Evolutionary conservation across 1,140 invertebrate species (phyloP).

Genomic region (Zaprionus ghesquierei): DNA sequence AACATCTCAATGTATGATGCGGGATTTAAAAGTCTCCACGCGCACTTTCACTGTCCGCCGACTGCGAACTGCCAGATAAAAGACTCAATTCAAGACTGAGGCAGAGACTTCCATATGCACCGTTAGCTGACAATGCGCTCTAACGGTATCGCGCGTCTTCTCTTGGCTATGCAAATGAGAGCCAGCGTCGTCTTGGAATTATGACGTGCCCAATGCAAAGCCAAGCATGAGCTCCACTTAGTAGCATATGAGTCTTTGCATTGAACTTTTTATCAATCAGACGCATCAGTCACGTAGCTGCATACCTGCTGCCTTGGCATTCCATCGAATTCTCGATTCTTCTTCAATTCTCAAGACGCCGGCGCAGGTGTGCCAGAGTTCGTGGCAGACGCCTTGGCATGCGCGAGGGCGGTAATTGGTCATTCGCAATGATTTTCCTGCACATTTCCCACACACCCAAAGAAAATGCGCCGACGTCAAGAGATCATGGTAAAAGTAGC

Average conservation of each 20-base stretch:
- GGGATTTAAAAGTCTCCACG: conserved; percentile 15
- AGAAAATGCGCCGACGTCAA: conserved; percentile 34
- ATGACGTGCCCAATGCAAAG: conserved; percentile 56
- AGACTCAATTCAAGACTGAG: neutral
- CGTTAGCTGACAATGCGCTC: conserved; percentile 46
- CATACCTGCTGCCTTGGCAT: conserved; percentile 33
- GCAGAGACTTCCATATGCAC: conserved; percentile 2
- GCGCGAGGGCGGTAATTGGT: conserved; percentile 30
- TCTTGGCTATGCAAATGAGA: conserved; percentile 29
- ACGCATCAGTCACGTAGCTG: conserved; percentile 64
- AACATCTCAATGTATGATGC: conserved; percentile 57
- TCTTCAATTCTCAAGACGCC: neutral
- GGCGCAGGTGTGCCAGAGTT: conserved; percentile 22
- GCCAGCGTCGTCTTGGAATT: conserved; percentile 24
- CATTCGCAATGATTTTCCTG: conserved; percentile 8
- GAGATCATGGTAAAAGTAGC: conserved; percentile 43
- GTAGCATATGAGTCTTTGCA: neutral
- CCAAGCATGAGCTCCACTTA: neutral
- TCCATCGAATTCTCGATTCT: conserved; percentile 18
- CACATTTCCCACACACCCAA: neutral
- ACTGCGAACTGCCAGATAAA: neutral
- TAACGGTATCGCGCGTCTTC: conserved; percentile 29
- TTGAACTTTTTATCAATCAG: conserved; percentile 52
- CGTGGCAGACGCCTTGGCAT: conserved; percentile 19
- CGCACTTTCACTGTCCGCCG: conserved; percentile 60